phyloP scores from a whole-genome alignment of 2,888 invertebrate species.

The Idaea dimidiata region DNA sequence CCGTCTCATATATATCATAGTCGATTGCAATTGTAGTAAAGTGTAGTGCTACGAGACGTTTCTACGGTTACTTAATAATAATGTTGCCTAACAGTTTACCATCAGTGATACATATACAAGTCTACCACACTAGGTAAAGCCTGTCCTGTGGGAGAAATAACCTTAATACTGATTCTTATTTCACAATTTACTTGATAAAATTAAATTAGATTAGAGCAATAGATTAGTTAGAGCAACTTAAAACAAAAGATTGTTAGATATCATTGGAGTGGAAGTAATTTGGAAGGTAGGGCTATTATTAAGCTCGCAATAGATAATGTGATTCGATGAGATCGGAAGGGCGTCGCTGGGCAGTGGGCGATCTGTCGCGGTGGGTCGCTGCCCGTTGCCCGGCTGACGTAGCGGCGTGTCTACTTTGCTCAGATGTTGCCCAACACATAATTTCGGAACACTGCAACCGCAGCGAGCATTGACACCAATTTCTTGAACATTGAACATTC shows the following conservation, averaged over 20 bases:
- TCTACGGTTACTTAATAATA: constrained; percentile 14
- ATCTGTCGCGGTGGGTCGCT: constrained; percentile 39
- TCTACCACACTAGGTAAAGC: no score
- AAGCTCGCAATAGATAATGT: constrained; percentile 41
- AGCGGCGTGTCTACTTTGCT: constrained; percentile 34
- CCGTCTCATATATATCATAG: constrained; percentile 35
- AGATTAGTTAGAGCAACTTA: no score
- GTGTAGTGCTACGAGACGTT: constrained; percentile 46
- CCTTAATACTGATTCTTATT: no score
- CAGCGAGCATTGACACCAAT: constrained; percentile 80
- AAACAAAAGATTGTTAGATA: constrained; percentile 22
- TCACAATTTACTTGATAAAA: no score
- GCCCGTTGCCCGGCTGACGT: constrained; percentile 47
- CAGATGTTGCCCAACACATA: constrained; percentile 68
- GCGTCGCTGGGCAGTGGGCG: constrained; percentile 47
- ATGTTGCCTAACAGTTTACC: no score
- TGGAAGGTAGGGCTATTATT: constrained; percentile 24
- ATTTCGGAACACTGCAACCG: constrained; percentile 78
- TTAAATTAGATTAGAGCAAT: no score
- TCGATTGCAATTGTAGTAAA: constrained; percentile 31
- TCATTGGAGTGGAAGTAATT: constrained; percentile 8
- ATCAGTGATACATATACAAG: no score
- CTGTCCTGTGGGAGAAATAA: no score
- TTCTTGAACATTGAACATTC: constrained; percentile 63
- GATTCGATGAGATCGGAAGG: constrained; percentile 63